These are phyloP conservation scores for Herpetotheres cachinnans DNA, from an alignment of 2,113 vertebrate genomes.

Conservation along the genomic window DNA sequence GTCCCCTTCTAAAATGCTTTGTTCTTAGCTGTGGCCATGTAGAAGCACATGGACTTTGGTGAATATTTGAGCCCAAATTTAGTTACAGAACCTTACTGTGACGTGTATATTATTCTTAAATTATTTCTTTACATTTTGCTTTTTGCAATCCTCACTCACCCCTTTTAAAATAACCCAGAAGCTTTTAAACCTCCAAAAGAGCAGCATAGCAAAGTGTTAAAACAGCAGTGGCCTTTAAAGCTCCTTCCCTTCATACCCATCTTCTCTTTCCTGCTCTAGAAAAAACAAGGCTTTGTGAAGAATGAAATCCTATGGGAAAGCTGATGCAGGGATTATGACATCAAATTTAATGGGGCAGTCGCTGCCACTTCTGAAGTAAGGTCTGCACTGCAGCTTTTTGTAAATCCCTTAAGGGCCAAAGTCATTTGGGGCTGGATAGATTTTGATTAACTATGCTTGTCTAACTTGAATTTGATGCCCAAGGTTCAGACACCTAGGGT, in stretches of 20 bases:
- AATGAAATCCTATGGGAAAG: background rate
- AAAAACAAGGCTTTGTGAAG: background rate
- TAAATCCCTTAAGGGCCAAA: background rate
- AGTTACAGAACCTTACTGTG: background rate
- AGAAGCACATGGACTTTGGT: background rate
- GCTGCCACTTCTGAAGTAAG: background rate
- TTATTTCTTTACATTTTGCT: background rate
- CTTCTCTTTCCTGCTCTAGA: background rate
- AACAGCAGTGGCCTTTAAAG: background rate
- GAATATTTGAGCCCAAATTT: background rate
- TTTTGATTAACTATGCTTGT: background rate
- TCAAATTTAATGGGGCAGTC: background rate
- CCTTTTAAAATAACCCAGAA: background rate
- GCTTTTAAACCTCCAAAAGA: background rate
- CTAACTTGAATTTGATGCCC: background rate
- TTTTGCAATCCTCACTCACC: background rate
- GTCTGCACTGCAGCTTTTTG: background rate
- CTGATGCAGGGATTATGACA: background rate
- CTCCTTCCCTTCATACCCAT: background rate
- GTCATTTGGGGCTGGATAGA: background rate
- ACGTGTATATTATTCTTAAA: background rate
- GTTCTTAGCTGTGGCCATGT: background rate
- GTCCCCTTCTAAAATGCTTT: background rate
- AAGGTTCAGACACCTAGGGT: background rate
- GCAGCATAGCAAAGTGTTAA: background rate